Evolutionary conservation across 2,888 invertebrate species (phyloP).

Genomic region (Laothoe populi): DNA sequence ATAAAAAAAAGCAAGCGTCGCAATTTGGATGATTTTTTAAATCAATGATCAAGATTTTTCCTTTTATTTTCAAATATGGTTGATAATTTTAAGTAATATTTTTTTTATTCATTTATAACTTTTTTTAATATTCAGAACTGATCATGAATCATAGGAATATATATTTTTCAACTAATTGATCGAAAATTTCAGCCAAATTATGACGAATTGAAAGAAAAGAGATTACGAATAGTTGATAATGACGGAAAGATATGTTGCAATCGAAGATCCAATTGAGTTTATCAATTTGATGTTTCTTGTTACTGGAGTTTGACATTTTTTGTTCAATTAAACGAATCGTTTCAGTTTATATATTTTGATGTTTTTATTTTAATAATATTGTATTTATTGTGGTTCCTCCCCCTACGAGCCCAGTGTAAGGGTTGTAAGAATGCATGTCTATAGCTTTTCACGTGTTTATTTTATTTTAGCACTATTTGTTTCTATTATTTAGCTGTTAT

Average conservation of each 20-base stretch:
- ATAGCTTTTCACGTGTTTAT: constrained; percentile 41
- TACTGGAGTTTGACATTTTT: constrained; percentile 16
- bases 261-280: neutral
- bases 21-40: constrained; percentile 20
- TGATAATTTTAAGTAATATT: neutral
- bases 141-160: no score
- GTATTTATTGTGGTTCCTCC: neutral
- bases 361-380: constrained; percentile 25
- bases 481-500: constrained; percentile 74
- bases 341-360: constrained; percentile 25
- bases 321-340: constrained; percentile 27
- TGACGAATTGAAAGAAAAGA: constrained; percentile 7
- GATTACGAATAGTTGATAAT: neutral
- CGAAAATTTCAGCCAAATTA: constrained; percentile 14
- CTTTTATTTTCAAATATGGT: neutral
- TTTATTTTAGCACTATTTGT: constrained; percentile 44
- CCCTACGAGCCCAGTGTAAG: constrained; percentile 25
- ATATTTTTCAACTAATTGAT: neutral
- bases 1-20: neutral
- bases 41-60: neutral
- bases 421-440: constrained; percentile 40
- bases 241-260: neutral
- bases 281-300: constrained; percentile 18
- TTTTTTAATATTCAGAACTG: neutral
- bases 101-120: neutral